Evolutionary conservation across 2,113 vertebrate species (phyloP).

Genomic region (Sapajus apella): DNA sequence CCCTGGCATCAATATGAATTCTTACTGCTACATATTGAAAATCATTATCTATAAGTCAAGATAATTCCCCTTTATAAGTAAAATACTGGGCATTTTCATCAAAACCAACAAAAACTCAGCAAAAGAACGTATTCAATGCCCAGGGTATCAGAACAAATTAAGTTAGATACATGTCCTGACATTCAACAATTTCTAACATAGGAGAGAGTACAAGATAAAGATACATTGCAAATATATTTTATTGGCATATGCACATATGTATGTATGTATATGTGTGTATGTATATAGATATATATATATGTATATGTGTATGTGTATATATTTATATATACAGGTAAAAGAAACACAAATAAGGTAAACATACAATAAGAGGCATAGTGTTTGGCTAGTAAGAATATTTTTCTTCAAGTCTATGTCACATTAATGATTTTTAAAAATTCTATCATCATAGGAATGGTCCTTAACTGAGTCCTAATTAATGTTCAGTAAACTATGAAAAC

Average conservation of each 20-base stretch:
- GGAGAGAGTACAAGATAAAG: background rate
- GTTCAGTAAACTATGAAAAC: slow-evolving; percentile 15
- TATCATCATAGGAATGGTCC: background rate
- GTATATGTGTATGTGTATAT: background rate
- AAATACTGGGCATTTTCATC: slow-evolving; percentile 41
- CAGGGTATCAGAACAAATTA: slow-evolving; percentile 43
- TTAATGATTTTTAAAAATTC: background rate
- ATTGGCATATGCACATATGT: background rate
- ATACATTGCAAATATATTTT: background rate
- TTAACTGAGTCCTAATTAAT: slow-evolving; percentile 33
- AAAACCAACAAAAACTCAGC: slow-evolving; percentile 55
- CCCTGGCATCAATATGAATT: slow-evolving; percentile 55
- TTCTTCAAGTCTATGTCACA: background rate
- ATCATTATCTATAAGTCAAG: slow-evolving; percentile 65
- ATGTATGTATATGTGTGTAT: background rate
- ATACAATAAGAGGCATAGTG: background rate
- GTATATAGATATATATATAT: background rate
- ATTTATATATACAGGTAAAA: background rate
- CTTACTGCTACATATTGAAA: slow-evolving; percentile 69
- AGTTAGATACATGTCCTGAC: slow-evolving; percentile 12
- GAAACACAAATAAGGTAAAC: background rate
- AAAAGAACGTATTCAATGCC: slow-evolving; percentile 25
- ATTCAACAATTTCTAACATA: background rate
- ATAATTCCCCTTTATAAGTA: slow-evolving; percentile 64
- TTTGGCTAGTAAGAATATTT: background rate